Evolutionary conservation across 53 echinoderm and acorn worm genomes (phyloP), one percentile per base, ranked within the genome.

Genomic region (Pentamera pediparva): DNA sequence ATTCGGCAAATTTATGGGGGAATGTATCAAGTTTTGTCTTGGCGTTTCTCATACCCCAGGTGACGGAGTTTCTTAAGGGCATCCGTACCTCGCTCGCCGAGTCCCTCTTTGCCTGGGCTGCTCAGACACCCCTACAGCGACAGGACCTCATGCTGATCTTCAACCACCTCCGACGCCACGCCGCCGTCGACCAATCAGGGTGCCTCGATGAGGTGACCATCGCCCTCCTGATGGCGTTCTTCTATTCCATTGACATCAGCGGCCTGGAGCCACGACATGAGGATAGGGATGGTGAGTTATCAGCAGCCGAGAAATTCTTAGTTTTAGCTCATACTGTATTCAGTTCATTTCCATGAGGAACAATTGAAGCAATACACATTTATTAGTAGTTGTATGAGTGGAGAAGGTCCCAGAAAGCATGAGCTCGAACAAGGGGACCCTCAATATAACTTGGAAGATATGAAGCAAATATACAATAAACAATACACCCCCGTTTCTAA

Each of bases 21-120:
- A 10, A 10, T 9, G 9, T 10, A 15, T 41, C 43, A 41, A 41
- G 9, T 15, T 41, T 41, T 10, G 43, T 15, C 15, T 41, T 41
- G 15, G 15, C 9, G 15, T 10, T 10, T 41, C 9, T 41, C 43
- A 41, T 10, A 41, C 43, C 71, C 12, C 11, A 94, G 90, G 79
- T 94, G 6, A 65, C 78, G 13, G 87, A 85, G 60, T 79, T 94
- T 64, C 57, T 94, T 59, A 90, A 72, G 41, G 90, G 89, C 34
- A 81, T 91, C 12, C 83, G 96, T 7, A 64, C 62, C 28, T 91
- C 85, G 37, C 83, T 96, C 5, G 85, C 96, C 4, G 91, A 91
- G 50, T 91, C 88, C 62, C 79, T 96, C 47, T 96, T 85, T 63
- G 82, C 87, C 72, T 85, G 79, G 80, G 76, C 96, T 48, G 91